These are phyloP conservation scores for Dicaeum eximium DNA, from an alignment of 2,113 vertebrate species.

Conservation along the genomic window DNA sequence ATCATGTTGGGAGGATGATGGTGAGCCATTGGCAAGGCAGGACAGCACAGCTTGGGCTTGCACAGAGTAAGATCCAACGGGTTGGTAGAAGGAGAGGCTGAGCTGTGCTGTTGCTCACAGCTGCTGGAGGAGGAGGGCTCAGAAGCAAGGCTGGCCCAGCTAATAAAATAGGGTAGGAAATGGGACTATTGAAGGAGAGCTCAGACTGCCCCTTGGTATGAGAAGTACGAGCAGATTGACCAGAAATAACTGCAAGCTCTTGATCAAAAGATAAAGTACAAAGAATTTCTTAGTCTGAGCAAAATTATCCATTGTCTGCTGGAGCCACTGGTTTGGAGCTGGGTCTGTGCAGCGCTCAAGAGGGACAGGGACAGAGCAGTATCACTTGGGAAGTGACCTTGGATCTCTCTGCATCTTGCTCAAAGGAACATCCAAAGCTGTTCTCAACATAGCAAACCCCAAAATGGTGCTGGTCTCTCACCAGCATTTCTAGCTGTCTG, in stretches of 20 bases:
- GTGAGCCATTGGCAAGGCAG: background rate
- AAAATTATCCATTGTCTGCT: background rate
- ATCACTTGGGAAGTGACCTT: background rate
- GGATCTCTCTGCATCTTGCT: background rate
- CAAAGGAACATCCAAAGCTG: background rate
- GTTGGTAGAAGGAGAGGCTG: background rate
- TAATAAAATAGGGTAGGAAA: background rate
- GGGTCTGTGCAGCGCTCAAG: background rate
- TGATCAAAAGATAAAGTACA: slow-evolving; percentile 20
- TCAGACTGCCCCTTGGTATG: background rate
- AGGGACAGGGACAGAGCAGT: background rate
- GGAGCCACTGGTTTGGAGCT: background rate
- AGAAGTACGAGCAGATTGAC: background rate
- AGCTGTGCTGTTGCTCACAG: background rate
- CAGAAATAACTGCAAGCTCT: slow-evolving; percentile 30
- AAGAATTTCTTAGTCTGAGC: background rate
- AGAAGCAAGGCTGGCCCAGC: background rate
- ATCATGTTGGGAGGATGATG: background rate
- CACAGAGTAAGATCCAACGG: background rate
- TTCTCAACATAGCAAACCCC: background rate
- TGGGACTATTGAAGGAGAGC: background rate
- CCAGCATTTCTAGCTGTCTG: background rate
- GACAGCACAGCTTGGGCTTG: background rate
- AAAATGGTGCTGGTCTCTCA: fast-evolving
- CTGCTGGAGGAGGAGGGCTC: background rate